Base-by-base conservation (phyloP, 2,888 invertebrate genomes). In the Leucophenga maculata region DNA sequence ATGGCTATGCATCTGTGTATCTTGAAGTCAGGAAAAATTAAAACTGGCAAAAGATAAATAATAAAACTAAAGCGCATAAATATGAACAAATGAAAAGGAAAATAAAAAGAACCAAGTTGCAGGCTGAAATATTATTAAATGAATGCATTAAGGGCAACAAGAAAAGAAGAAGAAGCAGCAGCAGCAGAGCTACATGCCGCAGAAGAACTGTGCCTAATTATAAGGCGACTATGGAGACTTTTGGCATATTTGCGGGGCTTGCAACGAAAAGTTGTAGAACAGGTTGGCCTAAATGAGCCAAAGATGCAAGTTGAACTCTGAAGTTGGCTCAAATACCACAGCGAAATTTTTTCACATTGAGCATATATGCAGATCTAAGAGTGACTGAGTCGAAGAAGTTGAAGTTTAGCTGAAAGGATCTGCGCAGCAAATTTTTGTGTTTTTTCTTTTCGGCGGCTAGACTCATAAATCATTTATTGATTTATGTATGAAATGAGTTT, bases 21-120 rank as follows among this genome's bases (percentile, higher is more conserved):
- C 31, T 57, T 57, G 18, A 57, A 26, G 22, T 57, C 20, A n/a
- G 46, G 82, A 83, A 84, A 84, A 80, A 80, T 82, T 80, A 85
- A 81, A 81, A 84, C 82, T 85, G 84, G 84, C 82, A 82, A 82
- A 82, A 80, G 39, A 80, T 82, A 85, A 85, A 85, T 82, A 82
- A 82, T 59, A 50, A 83, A 83, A 73, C 72, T 50, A 69, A 66
- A 67, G 18, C 31, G 31, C 32, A 59, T 32, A 32, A 59, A 32
- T 59, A 32, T 32, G 32, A 31, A n/a, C 18, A 20, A 48, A 52
- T 14, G 71, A 54, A 13, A 31, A 68, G 70, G 68, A 78, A 82
- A 74, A 78, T 80, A 69, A 79, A 74, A 80, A 80, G 75, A 74
- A 83, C 81, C 75, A 84, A 80, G 83, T 84, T 84, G 83, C 80